phyloP scores from a whole-genome alignment of 2,888 invertebrate genomes.

The Drosophila rubida region DNA sequence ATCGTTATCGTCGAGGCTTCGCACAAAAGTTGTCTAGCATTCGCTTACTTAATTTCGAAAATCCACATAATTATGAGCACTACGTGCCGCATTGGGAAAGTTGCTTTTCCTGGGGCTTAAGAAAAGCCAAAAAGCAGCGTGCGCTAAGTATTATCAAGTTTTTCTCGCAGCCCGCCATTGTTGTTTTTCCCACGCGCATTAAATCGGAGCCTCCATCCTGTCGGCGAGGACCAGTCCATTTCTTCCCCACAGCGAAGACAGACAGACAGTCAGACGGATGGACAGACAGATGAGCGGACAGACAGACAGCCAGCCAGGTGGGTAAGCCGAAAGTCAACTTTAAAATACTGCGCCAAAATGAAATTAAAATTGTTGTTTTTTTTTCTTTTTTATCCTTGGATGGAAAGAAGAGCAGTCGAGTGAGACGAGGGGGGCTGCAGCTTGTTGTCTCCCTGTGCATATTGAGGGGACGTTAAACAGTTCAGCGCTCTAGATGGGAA shows the following conservation, averaged over 20 bases:
- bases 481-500: constrained; percentile 13
- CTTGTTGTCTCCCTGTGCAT: constrained; percentile 66
- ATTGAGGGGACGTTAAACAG: constrained; percentile 66
- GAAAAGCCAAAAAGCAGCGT: constrained; percentile 75
- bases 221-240: background rate
- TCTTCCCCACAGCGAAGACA: background rate
- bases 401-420: background rate
- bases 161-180: constrained; percentile 54
- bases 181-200: constrained; percentile 79
- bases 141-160: constrained; percentile 74
- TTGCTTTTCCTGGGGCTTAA: constrained; percentile 53
- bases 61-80: constrained; percentile 70
- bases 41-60: constrained; percentile 58
- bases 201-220: constrained; percentile 30
- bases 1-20: constrained; percentile 47
- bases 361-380: constrained; percentile 72
- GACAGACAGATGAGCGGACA: constrained; percentile 29
- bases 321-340: constrained; percentile 60
- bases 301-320: constrained; percentile 39
- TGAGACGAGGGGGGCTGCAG: constrained; percentile 29
- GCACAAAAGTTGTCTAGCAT: constrained; percentile 42
- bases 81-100: constrained; percentile 63
- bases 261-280: too few relatives aligned
- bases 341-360: constrained; percentile 69
- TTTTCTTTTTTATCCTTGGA: constrained; percentile 14